A percentile compares a stretch with the other conserved stretches of the same genome.
These are phyloP conservation scores for Lamellibrachia satsuma DNA, from an alignment of 2,888 invertebrate species.

Conservation along the genomic window DNA sequence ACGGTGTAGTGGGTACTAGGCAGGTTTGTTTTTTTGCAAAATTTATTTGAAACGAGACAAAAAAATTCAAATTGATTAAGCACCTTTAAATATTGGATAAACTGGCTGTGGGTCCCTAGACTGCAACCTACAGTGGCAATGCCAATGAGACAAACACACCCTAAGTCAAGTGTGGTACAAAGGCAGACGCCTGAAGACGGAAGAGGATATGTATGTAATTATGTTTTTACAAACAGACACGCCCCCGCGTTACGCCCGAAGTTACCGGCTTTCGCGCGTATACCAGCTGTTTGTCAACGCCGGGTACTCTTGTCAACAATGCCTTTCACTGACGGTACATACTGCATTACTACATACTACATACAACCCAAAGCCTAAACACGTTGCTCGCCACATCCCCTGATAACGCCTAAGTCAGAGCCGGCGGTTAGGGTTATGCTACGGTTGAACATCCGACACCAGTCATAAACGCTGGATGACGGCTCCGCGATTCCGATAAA, in stretches of 20 bases:
- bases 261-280: too few relatives aligned
- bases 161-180: background rate
- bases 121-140: too few relatives aligned
- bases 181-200: background rate
- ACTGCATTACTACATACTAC: background rate
- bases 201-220: background rate
- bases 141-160: too few relatives aligned
- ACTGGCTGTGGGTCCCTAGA: too few relatives aligned
- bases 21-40: too few relatives aligned
- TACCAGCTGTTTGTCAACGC: background rate
- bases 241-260: background rate
- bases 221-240: background rate
- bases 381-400: background rate
- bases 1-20: too few relatives aligned
- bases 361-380: background rate
- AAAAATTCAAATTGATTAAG: too few relatives aligned
- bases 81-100: too few relatives aligned
- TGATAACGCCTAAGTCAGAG: background rate
- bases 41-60: too few relatives aligned
- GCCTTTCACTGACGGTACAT: background rate
- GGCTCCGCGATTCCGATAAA: background rate
- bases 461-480: background rate
- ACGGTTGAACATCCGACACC: background rate
- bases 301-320: background rate
- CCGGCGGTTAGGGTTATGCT: background rate